These are phyloP conservation scores for Pseudorhiza aurosa DNA, from an alignment of 30 jellyfish, hydroid and myxozoan genomes.

Conservation along the genomic window DNA sequence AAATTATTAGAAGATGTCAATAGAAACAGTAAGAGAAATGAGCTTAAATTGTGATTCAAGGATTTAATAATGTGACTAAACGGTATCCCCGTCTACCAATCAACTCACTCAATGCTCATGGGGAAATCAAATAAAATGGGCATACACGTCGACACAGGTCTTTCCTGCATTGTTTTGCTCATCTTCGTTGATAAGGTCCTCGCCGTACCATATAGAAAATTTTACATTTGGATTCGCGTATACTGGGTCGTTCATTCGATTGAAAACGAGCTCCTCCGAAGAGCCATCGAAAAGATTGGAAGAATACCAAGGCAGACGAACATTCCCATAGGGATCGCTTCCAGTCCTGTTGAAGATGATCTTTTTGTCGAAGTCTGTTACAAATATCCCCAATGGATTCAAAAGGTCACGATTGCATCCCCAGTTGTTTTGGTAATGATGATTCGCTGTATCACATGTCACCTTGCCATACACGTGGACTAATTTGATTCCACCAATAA, in stretches of 20 bases:
- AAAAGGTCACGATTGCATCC: conserved; percentile 59
- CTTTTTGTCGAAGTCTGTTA: conserved; percentile 37
- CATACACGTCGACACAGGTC: conserved; percentile 78
- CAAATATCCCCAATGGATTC: conserved; percentile 51
- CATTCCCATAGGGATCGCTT: conserved; percentile 62
- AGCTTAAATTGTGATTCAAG: no score
- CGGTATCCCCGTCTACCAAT: no score
- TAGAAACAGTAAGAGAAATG: no score
- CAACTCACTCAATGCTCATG: no score
- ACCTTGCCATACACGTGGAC: conserved; percentile 65
- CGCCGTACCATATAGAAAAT: conserved; percentile 71
- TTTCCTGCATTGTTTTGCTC: conserved; percentile 65
- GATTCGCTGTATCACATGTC: conserved; percentile 44
- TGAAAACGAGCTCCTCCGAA: conserved; percentile 63
- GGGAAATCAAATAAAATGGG: conserved; percentile 75
- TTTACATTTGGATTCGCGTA: conserved; percentile 40
- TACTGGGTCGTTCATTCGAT: conserved; percentile 76
- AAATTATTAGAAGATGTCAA: no score
- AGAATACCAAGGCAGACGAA: conserved; percentile 52
- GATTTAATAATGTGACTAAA: no score
- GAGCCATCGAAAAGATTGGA: conserved; percentile 44
- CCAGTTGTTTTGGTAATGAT: conserved; percentile 53
- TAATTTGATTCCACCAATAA: conserved; percentile 66
- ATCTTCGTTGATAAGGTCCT: conserved; percentile 56
- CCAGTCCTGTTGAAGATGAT: conserved; percentile 66